Evolutionary conservation across 2,888 invertebrate species (phyloP).

Genomic region (Boloria euphrosyne): DNA sequence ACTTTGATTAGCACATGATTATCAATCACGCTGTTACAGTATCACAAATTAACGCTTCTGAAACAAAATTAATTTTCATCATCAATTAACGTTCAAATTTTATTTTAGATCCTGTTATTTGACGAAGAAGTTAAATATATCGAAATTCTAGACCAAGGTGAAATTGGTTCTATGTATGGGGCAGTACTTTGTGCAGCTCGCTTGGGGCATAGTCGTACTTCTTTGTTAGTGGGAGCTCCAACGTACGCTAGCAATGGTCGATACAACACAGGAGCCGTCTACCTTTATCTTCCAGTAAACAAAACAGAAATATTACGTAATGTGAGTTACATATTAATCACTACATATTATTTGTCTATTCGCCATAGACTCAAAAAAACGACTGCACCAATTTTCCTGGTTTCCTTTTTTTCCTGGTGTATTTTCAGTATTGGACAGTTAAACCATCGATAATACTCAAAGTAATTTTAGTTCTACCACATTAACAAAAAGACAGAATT

Average conservation of each 20-base stretch:
- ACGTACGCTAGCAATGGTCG: slow-evolving; percentile 44
- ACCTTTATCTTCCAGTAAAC: slow-evolving; percentile 59
- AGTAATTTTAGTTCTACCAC: too few relatives aligned
- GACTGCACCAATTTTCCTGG: too few relatives aligned
- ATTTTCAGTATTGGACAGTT: too few relatives aligned
- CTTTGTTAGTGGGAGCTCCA: slow-evolving; percentile 84
- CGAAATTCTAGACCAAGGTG: not conserved
- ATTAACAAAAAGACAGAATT: too few relatives aligned
- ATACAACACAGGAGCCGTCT: slow-evolving; percentile 79
- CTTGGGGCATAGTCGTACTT: slow-evolving; percentile 66
- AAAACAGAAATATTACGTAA: not conserved
- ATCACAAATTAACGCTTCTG: too few relatives aligned
- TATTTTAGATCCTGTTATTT: slow-evolving; percentile 35
- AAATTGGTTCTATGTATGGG: slow-evolving; percentile 83
- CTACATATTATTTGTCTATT: too few relatives aligned
- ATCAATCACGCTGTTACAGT: too few relatives aligned
- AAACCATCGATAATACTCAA: too few relatives aligned
- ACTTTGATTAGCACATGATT: too few relatives aligned
- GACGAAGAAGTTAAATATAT: not conserved
- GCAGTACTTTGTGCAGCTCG: slow-evolving; percentile 72
- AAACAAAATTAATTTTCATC: too few relatives aligned
- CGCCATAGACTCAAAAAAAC: too few relatives aligned
- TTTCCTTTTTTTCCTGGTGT: too few relatives aligned
- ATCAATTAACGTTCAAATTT: not conserved
- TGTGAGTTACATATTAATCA: not conserved